phyloP scores from a whole-genome alignment of 2,888 invertebrate species.

The Tenodera sinensis region DNA sequence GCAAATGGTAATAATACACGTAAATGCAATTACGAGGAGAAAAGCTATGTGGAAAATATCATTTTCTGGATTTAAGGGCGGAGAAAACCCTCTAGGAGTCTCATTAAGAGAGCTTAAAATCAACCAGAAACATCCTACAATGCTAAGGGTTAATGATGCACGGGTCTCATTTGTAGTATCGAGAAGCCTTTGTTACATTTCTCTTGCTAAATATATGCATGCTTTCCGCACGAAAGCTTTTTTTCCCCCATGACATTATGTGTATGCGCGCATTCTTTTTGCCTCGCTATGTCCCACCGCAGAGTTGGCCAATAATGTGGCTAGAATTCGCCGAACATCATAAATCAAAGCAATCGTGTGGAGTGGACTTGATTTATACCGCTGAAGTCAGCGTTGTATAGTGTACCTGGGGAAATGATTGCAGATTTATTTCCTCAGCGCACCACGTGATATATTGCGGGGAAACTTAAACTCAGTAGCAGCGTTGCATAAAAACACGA shows the following conservation, averaged over 20 bases:
- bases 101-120: neutral
- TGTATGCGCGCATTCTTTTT: neutral
- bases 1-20: neutral
- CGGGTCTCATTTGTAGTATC: neutral
- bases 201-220: neutral
- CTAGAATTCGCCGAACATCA: neutral
- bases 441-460: conserved; percentile 4
- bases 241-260: neutral
- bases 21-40: neutral
- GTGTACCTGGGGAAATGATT: conserved; percentile 14
- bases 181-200: neutral
- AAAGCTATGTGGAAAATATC: neutral
- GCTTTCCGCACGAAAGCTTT: neutral
- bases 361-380: conserved; percentile 9
- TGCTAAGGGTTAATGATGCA: neutral
- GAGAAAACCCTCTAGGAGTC: neutral
- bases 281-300: neutral
- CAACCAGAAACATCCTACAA: neutral
- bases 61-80: neutral
- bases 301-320: neutral
- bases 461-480: neutral
- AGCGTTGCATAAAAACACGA: neutral
- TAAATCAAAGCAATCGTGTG: conserved; percentile 16
- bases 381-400: neutral
- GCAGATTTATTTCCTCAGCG: conserved; percentile 17